phyloP scores from a whole-genome alignment of 2,113 vertebrate genomes.

The Erinaceus europaeus region DNA sequence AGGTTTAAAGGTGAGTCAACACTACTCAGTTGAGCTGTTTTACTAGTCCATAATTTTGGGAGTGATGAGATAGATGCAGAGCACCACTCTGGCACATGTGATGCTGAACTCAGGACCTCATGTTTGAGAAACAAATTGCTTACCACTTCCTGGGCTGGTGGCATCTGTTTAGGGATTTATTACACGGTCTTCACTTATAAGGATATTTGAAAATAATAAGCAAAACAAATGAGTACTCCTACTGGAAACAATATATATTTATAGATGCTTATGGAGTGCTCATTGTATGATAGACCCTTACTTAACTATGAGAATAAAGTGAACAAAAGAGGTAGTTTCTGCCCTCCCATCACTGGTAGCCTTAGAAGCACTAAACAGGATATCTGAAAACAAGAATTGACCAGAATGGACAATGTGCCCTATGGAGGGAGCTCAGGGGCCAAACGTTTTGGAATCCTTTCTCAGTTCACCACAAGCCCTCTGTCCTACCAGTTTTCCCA shows the following conservation, averaged over 20 bases:
- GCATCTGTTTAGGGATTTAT: neutral
- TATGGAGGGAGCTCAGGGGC: rapidly evolving
- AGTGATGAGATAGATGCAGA: too few relatives aligned
- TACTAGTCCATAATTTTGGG: too few relatives aligned
- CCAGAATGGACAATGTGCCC: neutral
- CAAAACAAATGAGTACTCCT: neutral
- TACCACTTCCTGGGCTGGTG: too few relatives aligned
- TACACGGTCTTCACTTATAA: neutral
- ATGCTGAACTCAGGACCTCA: too few relatives aligned
- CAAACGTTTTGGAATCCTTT: neutral
- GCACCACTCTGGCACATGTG: too few relatives aligned
- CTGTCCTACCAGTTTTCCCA: neutral
- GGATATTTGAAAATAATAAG: neutral
- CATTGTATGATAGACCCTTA: neutral
- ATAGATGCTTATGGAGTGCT: neutral
- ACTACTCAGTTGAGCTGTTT: too few relatives aligned
- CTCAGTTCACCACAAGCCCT: too few relatives aligned
- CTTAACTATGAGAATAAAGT: neutral
- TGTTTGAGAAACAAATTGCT: too few relatives aligned
- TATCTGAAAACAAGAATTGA: neutral
- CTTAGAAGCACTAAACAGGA: too few relatives aligned
- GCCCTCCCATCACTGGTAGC: neutral
- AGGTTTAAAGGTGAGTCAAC: too few relatives aligned
- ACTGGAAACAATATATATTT: neutral
- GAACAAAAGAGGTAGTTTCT: rapidly evolving